Evolutionary conservation across 2,888 invertebrate genomes (phyloP), one percentile per base, ranked within the genome.

Genomic region (Scelioninae gen. 2): DNA sequence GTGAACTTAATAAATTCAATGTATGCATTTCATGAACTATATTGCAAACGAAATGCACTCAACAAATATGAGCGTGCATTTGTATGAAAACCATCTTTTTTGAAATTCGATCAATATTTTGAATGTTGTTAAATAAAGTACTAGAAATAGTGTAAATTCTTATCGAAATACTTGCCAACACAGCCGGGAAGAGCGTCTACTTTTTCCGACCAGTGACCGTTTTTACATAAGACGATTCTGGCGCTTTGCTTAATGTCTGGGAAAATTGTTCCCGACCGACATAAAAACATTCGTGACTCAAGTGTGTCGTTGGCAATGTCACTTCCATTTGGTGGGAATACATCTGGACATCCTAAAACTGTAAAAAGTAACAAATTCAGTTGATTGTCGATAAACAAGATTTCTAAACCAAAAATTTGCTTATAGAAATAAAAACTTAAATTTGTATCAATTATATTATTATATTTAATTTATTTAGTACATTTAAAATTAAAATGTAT

Each of bases 301-400:
- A 89, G 88, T 78, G 91, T 92, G 79, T 91, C 89, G 84, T 90
- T 90, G 80, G 91, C 90, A 10, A 92, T 83, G 83, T 91, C 91
- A 46, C 92, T 93, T 85, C 91, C 90, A 83, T 89, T 88, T 79
- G 93, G 93, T 81, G 91, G 87, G 80, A 87, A 80, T 28, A 90
- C 87, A 25, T 91, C 90, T 10, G 91, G 89, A 82, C 93, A 93
- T 60, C 92, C 92, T 68, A 92, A 84, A 81, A 91, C 92, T 92
- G 86, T 52, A 41, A 2, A 31, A 31, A 4, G 2, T 22, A 22
- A 22, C 5, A 4, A 22, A 22, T 2, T 22, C 22, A 22, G 22
- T 22, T 22, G 5, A 22, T 22, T n/a, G n/a, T n/a, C n/a, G n/a
- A n/a, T n/a, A n/a, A n/a, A n/a, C n/a, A n/a, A n/a, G n/a, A n/a